Evolutionary conservation across 2,888 invertebrate species (phyloP).

Genomic region (Cenopis cana): DNA sequence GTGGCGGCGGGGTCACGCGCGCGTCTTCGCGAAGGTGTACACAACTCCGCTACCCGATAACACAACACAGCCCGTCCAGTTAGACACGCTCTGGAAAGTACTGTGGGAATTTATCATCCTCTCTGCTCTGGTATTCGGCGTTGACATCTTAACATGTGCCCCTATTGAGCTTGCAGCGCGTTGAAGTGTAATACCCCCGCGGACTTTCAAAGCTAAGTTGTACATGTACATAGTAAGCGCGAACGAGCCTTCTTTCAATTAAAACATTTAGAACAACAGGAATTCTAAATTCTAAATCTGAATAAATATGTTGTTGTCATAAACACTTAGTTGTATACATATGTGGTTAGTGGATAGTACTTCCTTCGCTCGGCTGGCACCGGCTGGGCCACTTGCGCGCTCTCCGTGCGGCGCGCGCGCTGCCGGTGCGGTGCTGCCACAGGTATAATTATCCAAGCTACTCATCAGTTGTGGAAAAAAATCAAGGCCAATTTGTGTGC

Average conservation of each 20-base stretch:
- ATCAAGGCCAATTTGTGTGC: slow-evolving; percentile 7
- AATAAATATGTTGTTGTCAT: not conserved
- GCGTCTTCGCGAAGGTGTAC: slow-evolving; percentile 6
- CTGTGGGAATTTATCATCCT: not conserved
- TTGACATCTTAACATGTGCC: no score
- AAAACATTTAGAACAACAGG: not conserved
- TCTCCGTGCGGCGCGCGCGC: slow-evolving; percentile 14
- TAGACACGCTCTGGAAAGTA: not conserved
- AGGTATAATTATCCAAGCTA: slow-evolving; percentile 19
- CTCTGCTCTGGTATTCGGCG: no score
- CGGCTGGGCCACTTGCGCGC: slow-evolving; percentile 27
- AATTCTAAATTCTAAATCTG: not conserved
- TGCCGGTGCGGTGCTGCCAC: not conserved
- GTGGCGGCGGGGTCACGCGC: not conserved
- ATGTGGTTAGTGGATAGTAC: not conserved
- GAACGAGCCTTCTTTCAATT: not conserved
- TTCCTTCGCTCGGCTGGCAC: not conserved
- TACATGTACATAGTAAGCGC: no score
- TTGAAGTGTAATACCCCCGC: no score
- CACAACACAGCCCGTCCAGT: not conserved
- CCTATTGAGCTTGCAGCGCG: not conserved
- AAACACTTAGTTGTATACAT: not conserved
- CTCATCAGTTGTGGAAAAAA: slow-evolving; percentile 17
- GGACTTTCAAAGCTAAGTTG: not conserved
- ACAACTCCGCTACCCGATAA: not conserved